Conservation (phyloP, 2,113 vertebrate species). For the Emydura subglobosa region DNA sequence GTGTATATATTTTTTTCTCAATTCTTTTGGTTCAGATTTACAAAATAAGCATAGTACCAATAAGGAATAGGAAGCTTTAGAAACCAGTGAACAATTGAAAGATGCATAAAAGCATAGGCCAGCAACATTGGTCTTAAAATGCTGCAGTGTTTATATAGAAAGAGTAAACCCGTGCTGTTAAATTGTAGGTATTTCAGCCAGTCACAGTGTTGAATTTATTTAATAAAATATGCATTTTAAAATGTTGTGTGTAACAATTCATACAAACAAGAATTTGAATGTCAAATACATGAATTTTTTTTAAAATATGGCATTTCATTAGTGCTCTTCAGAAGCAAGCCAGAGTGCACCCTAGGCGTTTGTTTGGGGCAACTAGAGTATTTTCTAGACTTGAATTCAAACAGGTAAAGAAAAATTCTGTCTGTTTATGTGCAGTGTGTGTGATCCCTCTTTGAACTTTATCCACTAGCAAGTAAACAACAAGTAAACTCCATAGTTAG, state of each 20-base stretch:
- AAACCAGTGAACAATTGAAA: background rate
- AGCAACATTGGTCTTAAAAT: background rate
- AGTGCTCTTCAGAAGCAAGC: background rate
- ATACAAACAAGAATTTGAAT: background rate
- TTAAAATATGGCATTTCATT: background rate
- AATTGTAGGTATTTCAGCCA: background rate
- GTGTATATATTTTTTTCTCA: background rate
- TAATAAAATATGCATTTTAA: background rate
- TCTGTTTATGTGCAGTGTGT: background rate
- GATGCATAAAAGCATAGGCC: background rate
- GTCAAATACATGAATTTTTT: background rate
- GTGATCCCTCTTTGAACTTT: too few species aligned
- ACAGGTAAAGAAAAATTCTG: background rate
- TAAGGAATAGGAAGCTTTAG: background rate
- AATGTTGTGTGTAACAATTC: background rate
- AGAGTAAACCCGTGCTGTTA: background rate
- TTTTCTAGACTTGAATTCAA: background rate
- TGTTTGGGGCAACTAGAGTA: background rate
- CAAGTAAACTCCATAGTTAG: background rate
- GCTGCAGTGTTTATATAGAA: background rate
- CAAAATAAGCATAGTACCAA: background rate
- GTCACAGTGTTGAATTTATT: background rate
- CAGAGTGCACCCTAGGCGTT: background rate
- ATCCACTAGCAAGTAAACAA: background rate
- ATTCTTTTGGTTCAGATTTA: background rate